Conservation (phyloP, 2,888 invertebrate genomes). For the Athetis lepigone region DNA sequence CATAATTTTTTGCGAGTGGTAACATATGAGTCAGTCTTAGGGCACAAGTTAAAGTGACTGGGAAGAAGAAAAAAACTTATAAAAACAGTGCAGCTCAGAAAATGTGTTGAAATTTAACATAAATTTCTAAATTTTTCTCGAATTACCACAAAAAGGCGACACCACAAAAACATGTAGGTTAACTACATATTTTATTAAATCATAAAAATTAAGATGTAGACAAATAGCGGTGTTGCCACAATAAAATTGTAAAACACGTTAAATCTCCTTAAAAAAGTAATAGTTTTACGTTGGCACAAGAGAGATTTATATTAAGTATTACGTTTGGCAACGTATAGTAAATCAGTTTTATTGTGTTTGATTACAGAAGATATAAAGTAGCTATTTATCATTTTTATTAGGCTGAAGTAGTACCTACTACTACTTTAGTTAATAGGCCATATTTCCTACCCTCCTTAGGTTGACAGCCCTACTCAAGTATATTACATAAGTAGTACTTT, state of each 20-base stretch:
- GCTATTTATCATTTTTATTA: conserved; percentile 32
- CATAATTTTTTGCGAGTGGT: conserved; percentile 8
- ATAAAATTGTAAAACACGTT: conserved; percentile 44
- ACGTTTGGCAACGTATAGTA: conserved; percentile 53
- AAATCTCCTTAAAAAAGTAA: conserved; percentile 42
- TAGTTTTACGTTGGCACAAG: conserved; percentile 41
- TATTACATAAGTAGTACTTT: no score
- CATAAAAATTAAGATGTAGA: conserved; percentile 21
- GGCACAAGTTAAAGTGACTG: background rate
- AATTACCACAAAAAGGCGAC: background rate
- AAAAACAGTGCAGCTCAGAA: background rate
- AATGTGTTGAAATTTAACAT: background rate
- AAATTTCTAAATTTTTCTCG: conserved; percentile 5
- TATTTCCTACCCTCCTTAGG: background rate
- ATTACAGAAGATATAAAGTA: conserved; percentile 29
- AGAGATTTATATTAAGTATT: conserved; percentile 52
- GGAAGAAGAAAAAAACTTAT: background rate
- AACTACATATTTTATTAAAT: conserved; percentile 22
- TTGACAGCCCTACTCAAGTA: background rate
- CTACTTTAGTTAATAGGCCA: conserved; percentile 5
- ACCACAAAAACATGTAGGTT: conserved; percentile 27
- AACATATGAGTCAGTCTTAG: background rate
- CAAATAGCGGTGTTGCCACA: conserved; percentile 13
- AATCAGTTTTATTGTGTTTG: conserved; percentile 56
- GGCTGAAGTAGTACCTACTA: no score